These are phyloP conservation scores for Danaus melanippus DNA, from an alignment of 1,140 invertebrate genomes.

Conservation along the genomic window DNA sequence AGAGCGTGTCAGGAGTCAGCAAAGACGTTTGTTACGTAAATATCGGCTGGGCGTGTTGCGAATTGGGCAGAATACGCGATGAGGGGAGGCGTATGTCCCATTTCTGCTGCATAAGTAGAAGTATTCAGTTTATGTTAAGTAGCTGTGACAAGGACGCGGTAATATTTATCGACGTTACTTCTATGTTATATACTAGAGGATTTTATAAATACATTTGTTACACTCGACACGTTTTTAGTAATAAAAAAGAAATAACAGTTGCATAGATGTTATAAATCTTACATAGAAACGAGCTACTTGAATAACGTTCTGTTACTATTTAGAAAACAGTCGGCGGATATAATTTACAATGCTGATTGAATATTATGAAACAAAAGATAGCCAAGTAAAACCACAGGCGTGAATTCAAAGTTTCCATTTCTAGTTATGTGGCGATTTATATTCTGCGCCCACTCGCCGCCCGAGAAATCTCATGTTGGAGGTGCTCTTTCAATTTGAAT, in stretches of 20 bases:
- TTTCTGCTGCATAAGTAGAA: slow-evolving; percentile 55
- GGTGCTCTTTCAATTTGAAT: slow-evolving; percentile 73
- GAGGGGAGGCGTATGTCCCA: slow-evolving; percentile 54
- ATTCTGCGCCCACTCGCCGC: slow-evolving; percentile 69
- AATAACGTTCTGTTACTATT: no score
- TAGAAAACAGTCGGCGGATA: no score
- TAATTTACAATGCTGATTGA: not conserved
- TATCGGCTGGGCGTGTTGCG: slow-evolving; percentile 65
- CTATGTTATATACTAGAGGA: slow-evolving; percentile 10
- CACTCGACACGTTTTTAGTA: no score
- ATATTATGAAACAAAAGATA: slow-evolving; percentile 21
- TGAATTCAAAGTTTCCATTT: slow-evolving; percentile 66
- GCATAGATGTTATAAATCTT: no score
- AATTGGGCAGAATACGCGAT: slow-evolving; percentile 67
- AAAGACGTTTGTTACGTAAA: slow-evolving; percentile 66
- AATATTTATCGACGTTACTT: slow-evolving; percentile 18
- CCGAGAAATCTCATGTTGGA: slow-evolving; percentile 71
- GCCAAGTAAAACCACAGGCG: slow-evolving; percentile 41
- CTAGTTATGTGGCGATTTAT: slow-evolving; percentile 71
- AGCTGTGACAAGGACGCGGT: slow-evolving; percentile 21
- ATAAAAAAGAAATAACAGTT: no score
- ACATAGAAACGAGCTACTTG: no score
- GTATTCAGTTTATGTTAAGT: slow-evolving; percentile 41
- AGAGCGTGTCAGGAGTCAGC: slow-evolving; percentile 53
- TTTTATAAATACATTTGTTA: no score